Percentiles rank a stretch among this genome's conserved stretches.
Evolutionary conservation across 2,113 vertebrate species (phyloP).

Genomic region (Daphoenositta chrysoptera): DNA sequence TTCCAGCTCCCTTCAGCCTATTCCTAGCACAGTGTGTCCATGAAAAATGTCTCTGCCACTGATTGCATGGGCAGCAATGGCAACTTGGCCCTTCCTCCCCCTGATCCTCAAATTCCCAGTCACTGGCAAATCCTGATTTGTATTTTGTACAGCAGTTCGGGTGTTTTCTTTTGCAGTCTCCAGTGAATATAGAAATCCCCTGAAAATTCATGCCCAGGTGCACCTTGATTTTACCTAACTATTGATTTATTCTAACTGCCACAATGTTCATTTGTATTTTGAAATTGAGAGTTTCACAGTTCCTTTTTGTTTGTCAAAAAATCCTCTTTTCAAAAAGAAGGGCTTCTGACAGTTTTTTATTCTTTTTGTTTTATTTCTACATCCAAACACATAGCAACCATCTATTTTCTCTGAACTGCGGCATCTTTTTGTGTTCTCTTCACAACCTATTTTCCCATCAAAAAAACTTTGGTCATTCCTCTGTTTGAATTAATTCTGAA

Average conservation of each 20-base stretch:
- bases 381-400: not conserved
- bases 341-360: not conserved
- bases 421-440: not conserved
- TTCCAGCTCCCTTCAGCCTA: not conserved
- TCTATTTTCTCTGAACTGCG: not conserved
- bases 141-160: not conserved
- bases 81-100: not conserved
- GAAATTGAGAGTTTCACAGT: not conserved
- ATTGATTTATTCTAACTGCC: not conserved
- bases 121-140: not conserved
- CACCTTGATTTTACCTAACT: not conserved
- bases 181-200: not conserved
- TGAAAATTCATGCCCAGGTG: not conserved
- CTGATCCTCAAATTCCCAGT: not conserved
- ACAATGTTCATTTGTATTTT: not conserved
- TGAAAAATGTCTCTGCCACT: not conserved
- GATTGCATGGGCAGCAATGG: accelerated
- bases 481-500: not conserved
- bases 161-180: not conserved
- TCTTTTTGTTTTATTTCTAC: not conserved
- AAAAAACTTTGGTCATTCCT: not conserved
- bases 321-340: not conserved
- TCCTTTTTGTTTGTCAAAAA: not conserved
- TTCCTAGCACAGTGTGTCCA: not conserved
- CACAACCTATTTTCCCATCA: not conserved